phyloP scores from a whole-genome alignment of 2,888 invertebrate species.

The Adelognathus sp. region DNA sequence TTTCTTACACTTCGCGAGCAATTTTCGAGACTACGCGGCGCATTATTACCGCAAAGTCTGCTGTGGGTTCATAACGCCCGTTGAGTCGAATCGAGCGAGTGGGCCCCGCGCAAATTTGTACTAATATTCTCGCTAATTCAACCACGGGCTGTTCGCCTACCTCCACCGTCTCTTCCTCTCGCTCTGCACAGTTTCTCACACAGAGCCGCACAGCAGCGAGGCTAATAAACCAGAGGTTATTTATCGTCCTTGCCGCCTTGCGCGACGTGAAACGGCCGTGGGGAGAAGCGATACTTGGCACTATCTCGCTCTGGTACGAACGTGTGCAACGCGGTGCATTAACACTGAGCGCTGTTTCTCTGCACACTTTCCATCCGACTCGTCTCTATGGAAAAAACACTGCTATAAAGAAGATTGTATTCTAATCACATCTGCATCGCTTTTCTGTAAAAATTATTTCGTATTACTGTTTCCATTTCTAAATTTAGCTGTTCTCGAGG shows the following conservation, averaged over 20 bases:
- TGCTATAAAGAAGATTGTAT: neutral
- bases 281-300: conserved; percentile 61
- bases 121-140: conserved; percentile 80
- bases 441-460: neutral
- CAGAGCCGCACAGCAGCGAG: conserved; percentile 42
- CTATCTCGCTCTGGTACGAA: conserved; percentile 23
- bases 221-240: conserved; percentile 81
- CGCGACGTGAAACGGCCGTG: conserved; percentile 40
- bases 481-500: too few species aligned
- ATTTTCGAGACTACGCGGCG: conserved; percentile 3
- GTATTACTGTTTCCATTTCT: too few species aligned
- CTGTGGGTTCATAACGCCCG: conserved; percentile 15
- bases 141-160: too few species aligned
- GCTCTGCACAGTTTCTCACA: conserved; percentile 64
- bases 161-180: conserved; percentile 60
- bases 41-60: conserved; percentile 18
- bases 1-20: neutral
- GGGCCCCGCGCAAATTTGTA: conserved; percentile 70
- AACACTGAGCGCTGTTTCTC: neutral
- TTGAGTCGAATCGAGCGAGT: conserved; percentile 33
- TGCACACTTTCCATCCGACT: conserved; percentile 22
- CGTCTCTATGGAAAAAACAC: neutral
- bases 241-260: conserved; percentile 73
- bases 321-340: neutral
- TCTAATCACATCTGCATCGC: neutral